These are phyloP conservation scores for Pocillopora damicornis DNA, from an alignment of 64 coral and sea anemone species.

Conservation along the genomic window DNA sequence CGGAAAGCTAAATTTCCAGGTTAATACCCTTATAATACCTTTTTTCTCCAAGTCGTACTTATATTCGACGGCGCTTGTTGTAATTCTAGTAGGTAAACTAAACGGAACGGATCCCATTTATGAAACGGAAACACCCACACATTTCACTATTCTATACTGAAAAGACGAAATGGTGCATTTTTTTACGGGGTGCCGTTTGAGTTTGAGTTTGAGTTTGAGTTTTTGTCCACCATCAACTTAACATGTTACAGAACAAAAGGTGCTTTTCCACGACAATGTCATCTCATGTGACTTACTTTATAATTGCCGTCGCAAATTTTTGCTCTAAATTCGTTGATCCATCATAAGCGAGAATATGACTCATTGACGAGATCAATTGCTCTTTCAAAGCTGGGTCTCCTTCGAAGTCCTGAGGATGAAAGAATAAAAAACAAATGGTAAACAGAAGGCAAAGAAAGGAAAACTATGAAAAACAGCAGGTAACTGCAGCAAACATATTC, in stretches of 20 bases:
- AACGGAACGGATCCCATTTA: no score
- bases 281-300: conserved; percentile 28
- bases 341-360: conserved; percentile 69
- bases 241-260: not conserved
- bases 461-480: not conserved
- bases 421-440: not conserved
- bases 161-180: no score
- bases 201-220: no score
- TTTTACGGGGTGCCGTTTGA: no score
- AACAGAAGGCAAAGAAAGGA: not conserved
- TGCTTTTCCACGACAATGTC: no score
- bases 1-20: no score
- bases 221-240: not conserved
- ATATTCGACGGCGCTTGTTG: no score
- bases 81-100: no score
- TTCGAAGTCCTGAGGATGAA: conserved; percentile 65
- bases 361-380: conserved; percentile 76
- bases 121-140: no score
- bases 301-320: conserved; percentile 73
- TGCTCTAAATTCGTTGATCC: conserved; percentile 77
- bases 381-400: conserved; percentile 57
- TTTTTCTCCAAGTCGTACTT: no score
- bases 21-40: no score
- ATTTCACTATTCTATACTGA: no score
- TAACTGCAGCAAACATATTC: not conserved